phyloP scores from a whole-genome alignment of 2,888 invertebrate species.

The Rhingia rostrata region DNA sequence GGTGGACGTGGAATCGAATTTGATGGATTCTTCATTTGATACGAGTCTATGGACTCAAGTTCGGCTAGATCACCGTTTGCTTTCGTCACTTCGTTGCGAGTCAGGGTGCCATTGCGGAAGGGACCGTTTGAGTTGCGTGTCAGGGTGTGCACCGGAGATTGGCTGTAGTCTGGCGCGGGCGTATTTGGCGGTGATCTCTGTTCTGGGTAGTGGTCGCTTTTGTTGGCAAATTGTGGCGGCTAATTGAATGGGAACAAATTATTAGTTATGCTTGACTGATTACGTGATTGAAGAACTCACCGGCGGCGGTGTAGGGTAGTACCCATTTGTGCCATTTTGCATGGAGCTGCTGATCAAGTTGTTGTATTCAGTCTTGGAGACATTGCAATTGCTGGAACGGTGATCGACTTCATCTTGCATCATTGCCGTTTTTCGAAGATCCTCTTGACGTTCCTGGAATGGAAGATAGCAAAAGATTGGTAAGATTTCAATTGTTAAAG shows the following conservation, averaged over 20 bases:
- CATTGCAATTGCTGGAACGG: slow-evolving; percentile 78
- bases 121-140: slow-evolving; percentile 63
- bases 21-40: slow-evolving; percentile 87
- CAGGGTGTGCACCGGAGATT: slow-evolving; percentile 69
- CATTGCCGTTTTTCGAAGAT: slow-evolving; percentile 80
- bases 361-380: slow-evolving; percentile 71
- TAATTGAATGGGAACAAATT: slow-evolving; percentile 51
- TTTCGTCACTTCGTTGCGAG: slow-evolving; percentile 76
- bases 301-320: slow-evolving; percentile 78
- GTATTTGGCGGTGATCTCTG: slow-evolving; percentile 77
- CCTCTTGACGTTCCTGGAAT: slow-evolving; percentile 81
- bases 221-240: slow-evolving; percentile 81
- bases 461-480: neutral
- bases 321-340: slow-evolving; percentile 74
- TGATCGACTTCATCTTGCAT: slow-evolving; percentile 81
- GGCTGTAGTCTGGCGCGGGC: slow-evolving; percentile 80
- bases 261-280: slow-evolving; percentile 40
- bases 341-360: slow-evolving; percentile 72
- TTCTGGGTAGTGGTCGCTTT: slow-evolving; percentile 69
- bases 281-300: slow-evolving; percentile 76
- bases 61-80: slow-evolving; percentile 85
- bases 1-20: slow-evolving; percentile 87
- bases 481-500: no score
- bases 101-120: slow-evolving; percentile 71
- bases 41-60: slow-evolving; percentile 90